Base-by-base conservation (phyloP, 2,888 invertebrate genomes). In the Mythimna albipuncta region DNA sequence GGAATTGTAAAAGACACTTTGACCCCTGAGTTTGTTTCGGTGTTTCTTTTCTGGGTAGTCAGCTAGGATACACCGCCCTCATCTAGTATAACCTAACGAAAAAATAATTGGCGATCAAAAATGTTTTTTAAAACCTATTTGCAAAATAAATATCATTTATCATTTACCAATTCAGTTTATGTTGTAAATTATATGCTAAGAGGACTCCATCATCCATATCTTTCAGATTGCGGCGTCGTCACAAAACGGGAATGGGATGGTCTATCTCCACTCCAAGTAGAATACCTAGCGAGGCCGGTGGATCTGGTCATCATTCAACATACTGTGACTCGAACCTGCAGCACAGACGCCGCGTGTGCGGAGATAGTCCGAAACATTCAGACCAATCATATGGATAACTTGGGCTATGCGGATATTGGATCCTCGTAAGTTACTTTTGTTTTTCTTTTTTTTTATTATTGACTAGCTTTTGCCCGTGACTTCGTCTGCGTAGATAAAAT, bases 251-350 rank as follows among this genome's bases (percentile, higher is more conserved):
- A 96, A 75, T 98, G 98, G 98, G 96, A 95, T 41, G 97, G 94
- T 0, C 89, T 92, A 59, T 86, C 87, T 2, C 88, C 97, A 0
- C 83, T 82, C 7, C 88, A 91, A 2, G 89, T 97, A 2, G 94
- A 96, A 64, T 97, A 97, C 82, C 92, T 96, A 47, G 92, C 96
- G 3, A 90, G 97, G 19, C 97, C 97, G 0, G 90, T 97, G 0
- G 91, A 94, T 64, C 93, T 96, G 75, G 97, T 97, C 44, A 88
- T 97, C 68, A 96, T 97, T 54, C 97, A 97, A 83, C 97, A 97
- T 79, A 97, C 97, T 0, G 97, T 93, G 0, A 96, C 96, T 0
- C 62, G 88, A 0, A 88, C 90, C 16, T 97, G 97, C 81, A 72
- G 76, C 0, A 94, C 91, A 0, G 93, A 94, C 50, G 77, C 87